phyloP scores from a whole-genome alignment of 2,888 invertebrate species.

The Macrosiphum euphorbiae region DNA sequence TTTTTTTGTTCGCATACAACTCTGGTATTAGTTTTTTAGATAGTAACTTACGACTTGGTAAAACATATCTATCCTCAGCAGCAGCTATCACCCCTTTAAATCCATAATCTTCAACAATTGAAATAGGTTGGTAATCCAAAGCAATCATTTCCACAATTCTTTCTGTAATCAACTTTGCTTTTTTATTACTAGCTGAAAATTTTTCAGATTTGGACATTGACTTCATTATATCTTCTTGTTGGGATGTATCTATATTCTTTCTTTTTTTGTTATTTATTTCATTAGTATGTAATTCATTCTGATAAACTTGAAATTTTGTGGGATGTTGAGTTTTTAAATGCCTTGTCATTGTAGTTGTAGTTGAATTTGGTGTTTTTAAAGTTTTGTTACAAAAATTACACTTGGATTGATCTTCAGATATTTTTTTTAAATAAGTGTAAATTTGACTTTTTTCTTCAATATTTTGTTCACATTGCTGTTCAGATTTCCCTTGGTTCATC shows the following conservation, averaged over 20 bases:
- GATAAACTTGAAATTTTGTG: not conserved
- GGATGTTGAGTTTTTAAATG: not conserved
- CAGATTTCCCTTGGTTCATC: not conserved
- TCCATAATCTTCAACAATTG: not conserved
- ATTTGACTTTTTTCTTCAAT: not conserved
- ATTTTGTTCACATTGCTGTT: not conserved
- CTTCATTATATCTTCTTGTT: slow-evolving; percentile 17
- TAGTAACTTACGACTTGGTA: slow-evolving; percentile 13
- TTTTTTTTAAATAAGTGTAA: not conserved
- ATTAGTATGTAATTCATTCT: slow-evolving; percentile 18
- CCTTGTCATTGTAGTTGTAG: not conserved
- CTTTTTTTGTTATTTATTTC: slow-evolving; percentile 12
- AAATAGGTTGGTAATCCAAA: slow-evolving; percentile 10
- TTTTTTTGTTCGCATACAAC: not conserved
- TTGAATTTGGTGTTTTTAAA: not conserved
- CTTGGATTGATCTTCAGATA: slow-evolving; percentile 17
- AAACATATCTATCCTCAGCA: not conserved
- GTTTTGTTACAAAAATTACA: slow-evolving; percentile 1
- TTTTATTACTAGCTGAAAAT: slow-evolving; percentile 1
- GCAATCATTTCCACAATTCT: slow-evolving; percentile 27
- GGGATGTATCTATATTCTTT: slow-evolving; percentile 24
- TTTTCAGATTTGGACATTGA: slow-evolving; percentile 23
- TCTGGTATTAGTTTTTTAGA: slow-evolving; percentile 6
- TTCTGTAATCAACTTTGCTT: slow-evolving; percentile 4
- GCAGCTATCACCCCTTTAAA: too few relatives aligned